Percentiles rank a stretch among this genome's conserved stretches.
These are phyloP conservation scores for Zaprionus inermis DNA, from an alignment of 1,140 invertebrate genomes.

Conservation along the genomic window DNA sequence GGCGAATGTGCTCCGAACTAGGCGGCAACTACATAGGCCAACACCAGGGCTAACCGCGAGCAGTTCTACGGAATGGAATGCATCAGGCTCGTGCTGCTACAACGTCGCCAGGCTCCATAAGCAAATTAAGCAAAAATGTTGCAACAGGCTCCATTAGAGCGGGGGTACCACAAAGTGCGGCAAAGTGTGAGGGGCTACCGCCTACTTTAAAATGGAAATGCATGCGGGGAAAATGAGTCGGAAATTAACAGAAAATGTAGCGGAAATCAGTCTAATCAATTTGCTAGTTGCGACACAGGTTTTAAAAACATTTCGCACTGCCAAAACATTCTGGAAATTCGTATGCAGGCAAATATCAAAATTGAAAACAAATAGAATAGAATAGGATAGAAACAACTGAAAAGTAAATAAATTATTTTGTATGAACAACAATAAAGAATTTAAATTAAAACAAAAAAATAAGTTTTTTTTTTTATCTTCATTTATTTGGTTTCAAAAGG, in stretches of 20 bases:
- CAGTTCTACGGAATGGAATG: slow-evolving; percentile 1
- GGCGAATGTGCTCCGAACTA: background rate
- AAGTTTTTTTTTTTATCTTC: too few relatives aligned
- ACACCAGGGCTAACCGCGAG: background rate
- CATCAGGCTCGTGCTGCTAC: background rate
- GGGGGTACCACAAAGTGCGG: too few relatives aligned
- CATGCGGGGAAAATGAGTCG: background rate
- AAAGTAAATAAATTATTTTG: too few relatives aligned
- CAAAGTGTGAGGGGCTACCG: too few relatives aligned
- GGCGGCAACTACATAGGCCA: background rate
- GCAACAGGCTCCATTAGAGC: slow-evolving; percentile 10
- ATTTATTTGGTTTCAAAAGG: too few relatives aligned
- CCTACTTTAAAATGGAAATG: background rate
- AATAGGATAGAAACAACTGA: too few relatives aligned
- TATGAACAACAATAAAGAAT: too few relatives aligned
- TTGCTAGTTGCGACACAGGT: background rate
- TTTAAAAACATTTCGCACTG: too few relatives aligned
- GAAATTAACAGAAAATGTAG: slow-evolving; percentile 1
- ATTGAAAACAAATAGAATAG: background rate
- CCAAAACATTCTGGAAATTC: too few relatives aligned
- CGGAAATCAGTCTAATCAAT: slow-evolving; percentile 1
- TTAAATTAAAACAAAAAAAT: too few relatives aligned
- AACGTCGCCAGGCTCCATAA: background rate
- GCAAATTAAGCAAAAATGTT: slow-evolving; percentile 11
- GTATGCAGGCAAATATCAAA: background rate